A percentile compares a stretch with the other conserved stretches of the same genome.
Conservation (phyloP, 2,113 vertebrate species). For the Saccopteryx leptura region DNA sequence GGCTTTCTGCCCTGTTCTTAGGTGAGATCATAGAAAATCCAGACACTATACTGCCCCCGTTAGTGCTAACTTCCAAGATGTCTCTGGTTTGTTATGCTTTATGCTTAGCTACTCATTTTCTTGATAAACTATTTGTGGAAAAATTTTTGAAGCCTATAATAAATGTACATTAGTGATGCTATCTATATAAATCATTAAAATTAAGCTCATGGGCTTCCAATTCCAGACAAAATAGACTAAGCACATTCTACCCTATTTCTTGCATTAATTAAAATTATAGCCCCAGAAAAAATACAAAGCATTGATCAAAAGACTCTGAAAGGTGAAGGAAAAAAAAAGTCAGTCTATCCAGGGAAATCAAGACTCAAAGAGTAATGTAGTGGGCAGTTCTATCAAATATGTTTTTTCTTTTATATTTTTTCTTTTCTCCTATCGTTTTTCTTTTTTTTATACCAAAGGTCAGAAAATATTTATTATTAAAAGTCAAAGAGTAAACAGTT, state of each 20-base stretch:
- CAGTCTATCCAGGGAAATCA: neutral
- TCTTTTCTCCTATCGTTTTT: neutral
- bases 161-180: neutral
- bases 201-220: neutral
- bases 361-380: neutral
- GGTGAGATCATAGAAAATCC: neutral
- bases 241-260: neutral
- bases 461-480: neutral
- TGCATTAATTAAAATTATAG: neutral
- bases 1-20: neutral
- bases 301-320: neutral
- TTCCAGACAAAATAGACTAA: neutral
- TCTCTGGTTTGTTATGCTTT: neutral
- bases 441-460: neutral
- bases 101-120: neutral
- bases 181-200: constrained; percentile 3
- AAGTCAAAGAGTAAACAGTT: neutral
- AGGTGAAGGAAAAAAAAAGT: neutral
- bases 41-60: neutral
- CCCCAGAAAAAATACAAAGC: neutral
- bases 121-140: constrained; percentile 14
- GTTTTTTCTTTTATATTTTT: neutral
- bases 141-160: neutral
- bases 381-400: neutral
- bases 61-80: neutral